Evolutionary conservation across 1,140 invertebrate species (phyloP), one percentile per base, ranked within the genome.

Genomic region (Prorops nasuta): DNA sequence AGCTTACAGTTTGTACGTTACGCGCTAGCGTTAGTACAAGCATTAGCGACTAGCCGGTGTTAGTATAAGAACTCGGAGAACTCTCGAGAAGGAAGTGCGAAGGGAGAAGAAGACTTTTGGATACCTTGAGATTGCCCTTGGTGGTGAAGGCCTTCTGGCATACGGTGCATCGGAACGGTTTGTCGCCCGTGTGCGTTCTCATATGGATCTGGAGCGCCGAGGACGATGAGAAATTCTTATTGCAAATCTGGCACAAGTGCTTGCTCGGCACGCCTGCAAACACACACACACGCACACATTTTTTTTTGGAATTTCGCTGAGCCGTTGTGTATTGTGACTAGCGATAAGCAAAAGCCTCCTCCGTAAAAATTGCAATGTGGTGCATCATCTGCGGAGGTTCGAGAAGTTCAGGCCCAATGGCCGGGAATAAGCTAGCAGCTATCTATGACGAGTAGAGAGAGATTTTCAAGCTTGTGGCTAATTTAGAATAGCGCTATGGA

Each of bases 171-270:
- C 92, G 89, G 83, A 98, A 98, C 3, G 96, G 95, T 72, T 96
- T 96, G 81, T 98, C 95, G 7, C 94, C 94, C 10, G 95, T 98
- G 79, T 99, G 96, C 1, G 96, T 98, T 67, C 96, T 84, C 89
- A 98, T 96, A 80, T 99, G 96, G 66, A 98, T 98, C 80, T 98
- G 94, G 53, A 94, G 83, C 50, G 95, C 94, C 63, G 92, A 96
- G 60, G 91, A 94, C 52, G 92, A 95, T 22, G 93, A 96, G 82
- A 98, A 98, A 82, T 94, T 95, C 82, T 98, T 97, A 78, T 92
- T 89, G 83, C 96, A 98, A 70, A 96, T 92, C 70, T 90, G 87
- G 81, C 96, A 98, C 74, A 96, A 88, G 78, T 98, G 95, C 80
- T 98, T 98, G 70, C 79, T 82, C 69, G 65, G 53, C 69, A 81